A percentile compares a stretch with the other conserved stretches of the same genome.
phyloP scores from a whole-genome alignment of 64 coral and sea anemone species.

The Montipora capricornis region DNA sequence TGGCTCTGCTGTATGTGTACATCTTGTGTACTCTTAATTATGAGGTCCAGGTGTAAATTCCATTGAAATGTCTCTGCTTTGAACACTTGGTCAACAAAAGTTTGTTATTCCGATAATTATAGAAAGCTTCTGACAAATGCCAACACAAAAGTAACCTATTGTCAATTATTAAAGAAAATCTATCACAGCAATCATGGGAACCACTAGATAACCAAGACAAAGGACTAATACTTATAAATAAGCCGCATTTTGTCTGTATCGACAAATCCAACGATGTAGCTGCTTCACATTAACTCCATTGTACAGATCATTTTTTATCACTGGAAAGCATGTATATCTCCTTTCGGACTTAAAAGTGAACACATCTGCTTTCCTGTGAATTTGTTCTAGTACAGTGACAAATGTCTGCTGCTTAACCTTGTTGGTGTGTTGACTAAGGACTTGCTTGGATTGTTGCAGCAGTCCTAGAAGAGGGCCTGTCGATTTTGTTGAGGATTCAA shows the following conservation, averaged over 20 bases:
- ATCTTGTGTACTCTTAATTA: too few relatives aligned
- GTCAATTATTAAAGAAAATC: not conserved
- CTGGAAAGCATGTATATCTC: slow-evolving; percentile 11
- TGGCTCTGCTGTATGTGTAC: too few relatives aligned
- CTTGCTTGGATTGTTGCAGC: not conserved
- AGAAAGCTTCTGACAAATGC: too few relatives aligned
- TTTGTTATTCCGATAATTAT: too few relatives aligned
- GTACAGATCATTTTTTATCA: slow-evolving; percentile 17
- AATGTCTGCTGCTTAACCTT: not conserved
- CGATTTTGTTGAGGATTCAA: not conserved
- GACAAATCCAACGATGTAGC: slow-evolving; percentile 36
- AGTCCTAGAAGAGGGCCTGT: slow-evolving; percentile 1
- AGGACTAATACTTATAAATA: slow-evolving; percentile 37
- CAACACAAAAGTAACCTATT: too few relatives aligned
- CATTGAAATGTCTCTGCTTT: too few relatives aligned
- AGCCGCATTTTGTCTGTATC: slow-evolving; percentile 12
- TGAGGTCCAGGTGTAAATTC: too few relatives aligned
- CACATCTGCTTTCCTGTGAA: slow-evolving; percentile 8
- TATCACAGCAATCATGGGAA: not conserved
- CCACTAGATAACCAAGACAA: not conserved
- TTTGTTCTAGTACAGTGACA: not conserved
- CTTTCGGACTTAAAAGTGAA: not conserved
- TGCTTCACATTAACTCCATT: not conserved
- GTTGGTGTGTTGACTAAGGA: slow-evolving; percentile 17
- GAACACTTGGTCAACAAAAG: too few relatives aligned